Base-by-base conservation (phyloP, 2,113 vertebrate species). In the Dipodomys merriami region DNA sequence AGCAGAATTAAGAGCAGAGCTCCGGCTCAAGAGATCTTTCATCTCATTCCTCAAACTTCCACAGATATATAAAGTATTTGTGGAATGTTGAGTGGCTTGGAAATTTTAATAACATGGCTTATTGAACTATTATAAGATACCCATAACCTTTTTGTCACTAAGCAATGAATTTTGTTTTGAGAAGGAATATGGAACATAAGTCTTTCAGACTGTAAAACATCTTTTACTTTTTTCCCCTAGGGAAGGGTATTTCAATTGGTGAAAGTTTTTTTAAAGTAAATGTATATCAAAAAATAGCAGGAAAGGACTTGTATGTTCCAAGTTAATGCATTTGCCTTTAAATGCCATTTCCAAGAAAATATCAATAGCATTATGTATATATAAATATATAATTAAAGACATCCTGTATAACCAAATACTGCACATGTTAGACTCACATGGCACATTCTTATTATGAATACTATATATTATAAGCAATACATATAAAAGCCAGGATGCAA, bases 21-120 rank as follows among this genome's bases (percentile, higher is more conserved):
- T 74, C 90, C 91, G 87, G 65, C 91, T 96, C 86, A 68, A 90
- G 60, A 71, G 39, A 85, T 91, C 74, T 95, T 96, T 95, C 93
- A 84, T 90, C 78, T 79, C 71, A 67, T 87, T 84, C 67, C 60
- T 84, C 73, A 83, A 86, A 93, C 65, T 27, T 93, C 74, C 65
- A 64, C 74, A 95, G 83, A 89, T 93, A 94, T 2, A 96, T 81
- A 95, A 94, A 93, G 73, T 94, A 95, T 95, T 71, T 35, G 44
- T 95, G 84, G 95, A 96, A 92, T 86, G 87, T 78, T 65, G 87
- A 94, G 77, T 83, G 86, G 62, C 83, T 96, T n/a, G 49, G 87
- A 95, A 95, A 94, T 91, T 95, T 95, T 96, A 95, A 95, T 90
- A 94, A 94, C 91, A 15, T 79, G 90, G 84, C 79, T 96, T 96